Evolutionary conservation across 2,888 invertebrate genomes (phyloP), one percentile per base, ranked within the genome.

Genomic region (Epinotia nisella): DNA sequence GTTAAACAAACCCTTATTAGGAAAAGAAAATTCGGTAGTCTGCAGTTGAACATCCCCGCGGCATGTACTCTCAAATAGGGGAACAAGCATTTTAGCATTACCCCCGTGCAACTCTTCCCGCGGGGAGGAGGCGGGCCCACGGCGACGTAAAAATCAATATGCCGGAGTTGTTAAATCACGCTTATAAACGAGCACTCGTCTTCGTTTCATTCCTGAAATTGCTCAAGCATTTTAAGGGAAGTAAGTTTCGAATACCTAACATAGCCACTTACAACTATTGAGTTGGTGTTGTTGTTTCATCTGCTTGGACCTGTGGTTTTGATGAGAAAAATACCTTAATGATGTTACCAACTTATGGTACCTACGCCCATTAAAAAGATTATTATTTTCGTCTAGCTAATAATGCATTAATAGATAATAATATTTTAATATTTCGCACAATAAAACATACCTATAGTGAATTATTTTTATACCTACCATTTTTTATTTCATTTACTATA

Each of bases 81-180:
- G 93, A 93, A 93, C 93, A 93, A 93, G 93, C 93, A 93, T 93
- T 93, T 93, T 93, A 93, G 93, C 93, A 93, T 93, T 93, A 93
- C 93, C 93, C 93, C 93, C 93, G 93, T 92, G 93, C 93, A 93
- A 93, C 93, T 93, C 93, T 93, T 92, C 93, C 92, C 92, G 92
- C 90, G 91, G 90, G 86, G 87, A 85, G 91, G 89, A 91, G 91
- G 89, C 86, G 90, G 92, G 90, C 92, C 92, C 92, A 92, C 92
- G 92, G 92, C 93, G 93, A 93, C 93, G 94, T 94, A 94, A 94
- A 94, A 94, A 94, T 94, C 94, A 94, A 94, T 94, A 94, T 95
- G 95, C 95, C 95, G 95, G 95, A 95, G 95, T 95, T 95, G 95
- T 95, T 95, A 96, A 96, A 96, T 95, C 96, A 95, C 95, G 95